Conservation (phyloP, 2,797 vertebrate genomes). For the Anguilla anguilla region DNA sequence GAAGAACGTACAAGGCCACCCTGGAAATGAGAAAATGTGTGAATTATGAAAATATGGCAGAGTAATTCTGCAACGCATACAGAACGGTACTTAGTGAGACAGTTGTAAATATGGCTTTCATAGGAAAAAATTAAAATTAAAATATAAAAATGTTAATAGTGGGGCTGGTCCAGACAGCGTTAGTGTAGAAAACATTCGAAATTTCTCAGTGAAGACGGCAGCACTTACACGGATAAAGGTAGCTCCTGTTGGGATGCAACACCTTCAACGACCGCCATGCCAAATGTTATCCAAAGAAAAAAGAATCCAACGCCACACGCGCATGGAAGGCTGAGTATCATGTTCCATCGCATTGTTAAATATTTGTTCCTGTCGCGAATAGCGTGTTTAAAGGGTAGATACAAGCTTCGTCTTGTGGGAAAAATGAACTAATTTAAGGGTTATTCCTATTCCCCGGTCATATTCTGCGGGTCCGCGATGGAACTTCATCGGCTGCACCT, state of each 20-base stretch:
- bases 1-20: neutral
- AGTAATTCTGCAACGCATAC: neutral
- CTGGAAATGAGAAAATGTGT: neutral
- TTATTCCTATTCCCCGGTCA: constrained; percentile 22
- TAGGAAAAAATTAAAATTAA: constrained; percentile 11
- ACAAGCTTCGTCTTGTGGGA: constrained; percentile 15
- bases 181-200: neutral
- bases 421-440: constrained; percentile 42
- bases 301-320: constrained; percentile 65
- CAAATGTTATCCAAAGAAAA: constrained; percentile 78
- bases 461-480: neutral
- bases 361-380: constrained; percentile 28
- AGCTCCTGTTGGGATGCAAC: constrained; percentile 90
- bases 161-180: neutral
- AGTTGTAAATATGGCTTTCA: neutral
- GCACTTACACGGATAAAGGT: constrained; percentile 95
- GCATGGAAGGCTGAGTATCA: constrained; percentile 63
- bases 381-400: constrained; percentile 30
- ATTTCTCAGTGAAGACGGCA: constrained; percentile 18
- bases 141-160: neutral
- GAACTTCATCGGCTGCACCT: neutral
- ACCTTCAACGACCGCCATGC: constrained; percentile 74
- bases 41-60: neutral
- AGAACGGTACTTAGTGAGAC: neutral
- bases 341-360: constrained; percentile 73